phyloP scores from a whole-genome alignment of 2,888 invertebrate genomes.

The Amiota communis region DNA sequence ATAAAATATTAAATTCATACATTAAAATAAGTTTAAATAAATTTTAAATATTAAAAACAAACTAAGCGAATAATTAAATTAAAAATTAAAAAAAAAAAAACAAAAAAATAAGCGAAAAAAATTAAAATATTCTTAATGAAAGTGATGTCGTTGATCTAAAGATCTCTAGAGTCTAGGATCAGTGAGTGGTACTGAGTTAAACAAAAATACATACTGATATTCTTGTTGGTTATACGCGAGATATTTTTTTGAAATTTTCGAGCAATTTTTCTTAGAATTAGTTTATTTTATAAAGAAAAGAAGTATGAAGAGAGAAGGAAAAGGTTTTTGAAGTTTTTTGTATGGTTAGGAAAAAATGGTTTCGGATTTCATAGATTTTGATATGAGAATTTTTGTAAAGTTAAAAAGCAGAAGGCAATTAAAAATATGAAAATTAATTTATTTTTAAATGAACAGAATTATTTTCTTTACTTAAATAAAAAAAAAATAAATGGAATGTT shows the following conservation, averaged over 20 bases:
- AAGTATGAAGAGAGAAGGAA: no score
- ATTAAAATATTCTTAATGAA: slow-evolving; percentile 3
- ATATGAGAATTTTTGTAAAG: neutral
- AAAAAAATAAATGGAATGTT: no score
- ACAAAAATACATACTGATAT: neutral
- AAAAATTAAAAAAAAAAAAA: neutral
- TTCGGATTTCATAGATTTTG: neutral
- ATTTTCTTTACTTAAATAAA: neutral
- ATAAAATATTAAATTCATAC: slow-evolving; percentile 34
- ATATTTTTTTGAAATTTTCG: slow-evolving; percentile 2
- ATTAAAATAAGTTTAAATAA: slow-evolving; percentile 33
- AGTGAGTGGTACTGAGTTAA: slow-evolving; percentile 10
- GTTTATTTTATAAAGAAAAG: slow-evolving; percentile 1
- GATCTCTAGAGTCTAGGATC: neutral
- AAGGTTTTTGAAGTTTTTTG: neutral
- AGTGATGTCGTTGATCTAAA: slow-evolving; percentile 12
- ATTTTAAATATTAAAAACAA: slow-evolving; percentile 21
- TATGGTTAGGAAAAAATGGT: slow-evolving; percentile 1
- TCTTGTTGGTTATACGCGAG: slow-evolving; percentile 21
- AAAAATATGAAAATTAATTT: neutral
- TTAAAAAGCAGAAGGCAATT: neutral
- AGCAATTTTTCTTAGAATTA: slow-evolving; percentile 4
- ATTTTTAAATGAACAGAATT: neutral
- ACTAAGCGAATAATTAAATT: neutral
- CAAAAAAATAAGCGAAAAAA: slow-evolving; percentile 4